phyloP scores from a whole-genome alignment of 2,797 vertebrate genomes.

The Taeniopygia guttata region DNA sequence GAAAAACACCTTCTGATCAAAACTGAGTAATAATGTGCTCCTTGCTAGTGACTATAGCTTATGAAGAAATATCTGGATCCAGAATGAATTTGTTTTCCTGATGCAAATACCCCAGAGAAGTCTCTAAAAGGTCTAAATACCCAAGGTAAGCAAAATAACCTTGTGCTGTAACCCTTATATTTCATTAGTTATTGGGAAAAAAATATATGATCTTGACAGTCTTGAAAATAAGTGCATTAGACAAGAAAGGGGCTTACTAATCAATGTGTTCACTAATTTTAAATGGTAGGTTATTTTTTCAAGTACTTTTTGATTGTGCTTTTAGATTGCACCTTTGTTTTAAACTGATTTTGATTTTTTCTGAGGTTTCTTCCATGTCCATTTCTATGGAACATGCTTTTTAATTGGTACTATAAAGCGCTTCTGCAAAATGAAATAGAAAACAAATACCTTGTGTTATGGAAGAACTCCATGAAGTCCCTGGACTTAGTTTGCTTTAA shows the following conservation, averaged over 20 bases:
- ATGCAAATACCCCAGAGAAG: background rate
- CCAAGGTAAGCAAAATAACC: background rate
- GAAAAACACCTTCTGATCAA: background rate
- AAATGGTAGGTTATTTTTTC: background rate
- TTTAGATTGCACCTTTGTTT: background rate
- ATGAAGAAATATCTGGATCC: background rate
- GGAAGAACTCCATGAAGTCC: background rate
- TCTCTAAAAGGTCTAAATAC: background rate
- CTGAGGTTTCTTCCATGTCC: background rate
- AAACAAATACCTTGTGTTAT: background rate
- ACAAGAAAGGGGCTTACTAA: background rate
- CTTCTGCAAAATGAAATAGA: background rate
- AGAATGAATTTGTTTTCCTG: background rate
- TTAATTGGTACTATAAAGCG: background rate
- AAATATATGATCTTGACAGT: background rate
- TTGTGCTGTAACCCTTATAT: background rate
- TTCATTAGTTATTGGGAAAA: background rate
- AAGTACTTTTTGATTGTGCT: background rate
- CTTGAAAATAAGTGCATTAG: background rate
- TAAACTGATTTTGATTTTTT: background rate
- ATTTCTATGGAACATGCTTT: background rate
- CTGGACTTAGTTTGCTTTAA: background rate
- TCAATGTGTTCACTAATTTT: background rate
- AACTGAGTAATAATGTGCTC: background rate
- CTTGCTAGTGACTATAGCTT: background rate